Conservation (phyloP, 2,797 vertebrate genomes). For the Dallia pectoralis region DNA sequence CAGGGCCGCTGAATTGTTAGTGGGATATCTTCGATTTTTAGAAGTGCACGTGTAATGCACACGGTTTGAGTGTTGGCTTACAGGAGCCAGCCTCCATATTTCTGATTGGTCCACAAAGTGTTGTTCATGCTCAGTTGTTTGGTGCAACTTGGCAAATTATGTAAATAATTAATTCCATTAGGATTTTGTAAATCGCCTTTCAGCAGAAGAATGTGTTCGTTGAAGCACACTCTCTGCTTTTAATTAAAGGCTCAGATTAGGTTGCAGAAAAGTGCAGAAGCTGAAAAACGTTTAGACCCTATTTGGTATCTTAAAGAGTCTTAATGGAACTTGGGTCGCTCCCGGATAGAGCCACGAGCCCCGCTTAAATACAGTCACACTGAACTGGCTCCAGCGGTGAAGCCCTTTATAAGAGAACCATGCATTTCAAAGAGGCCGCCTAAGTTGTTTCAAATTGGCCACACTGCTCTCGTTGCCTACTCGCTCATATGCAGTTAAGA, state of each 20-base stretch:
- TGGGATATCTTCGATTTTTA: not conserved
- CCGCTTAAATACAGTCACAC: slow-evolving; percentile 57
- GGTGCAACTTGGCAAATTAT: slow-evolving; percentile 58
- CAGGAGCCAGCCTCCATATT: slow-evolving; percentile 36
- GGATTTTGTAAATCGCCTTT: slow-evolving; percentile 69
- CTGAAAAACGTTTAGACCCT: slow-evolving; percentile 54
- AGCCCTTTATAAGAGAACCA: slow-evolving; percentile 31
- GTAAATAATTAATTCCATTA: slow-evolving; percentile 74
- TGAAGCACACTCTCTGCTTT: slow-evolving; percentile 43
- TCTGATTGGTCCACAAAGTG: slow-evolving; percentile 44
- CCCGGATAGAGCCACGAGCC: slow-evolving; percentile 39
- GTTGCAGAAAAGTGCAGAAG: slow-evolving; percentile 43
- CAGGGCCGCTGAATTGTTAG: not conserved
- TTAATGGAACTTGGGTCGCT: slow-evolving; percentile 33
- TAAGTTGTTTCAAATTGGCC: slow-evolving; percentile 33
- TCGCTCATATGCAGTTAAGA: slow-evolving; percentile 9
- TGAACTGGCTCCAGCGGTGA: slow-evolving; percentile 43
- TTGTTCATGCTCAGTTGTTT: slow-evolving; percentile 47
- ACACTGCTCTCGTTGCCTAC: slow-evolving; percentile 19
- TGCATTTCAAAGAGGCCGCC: slow-evolving; percentile 51
- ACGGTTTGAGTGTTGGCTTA: slow-evolving; percentile 31
- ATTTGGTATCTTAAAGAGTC: slow-evolving; percentile 44
- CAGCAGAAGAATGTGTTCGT: slow-evolving; percentile 46
- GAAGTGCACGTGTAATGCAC: not conserved
- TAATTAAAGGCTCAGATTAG: slow-evolving; percentile 60